Conservation (phyloP, 1,140 invertebrate species). For the Oryzaephilus surinamensis region DNA sequence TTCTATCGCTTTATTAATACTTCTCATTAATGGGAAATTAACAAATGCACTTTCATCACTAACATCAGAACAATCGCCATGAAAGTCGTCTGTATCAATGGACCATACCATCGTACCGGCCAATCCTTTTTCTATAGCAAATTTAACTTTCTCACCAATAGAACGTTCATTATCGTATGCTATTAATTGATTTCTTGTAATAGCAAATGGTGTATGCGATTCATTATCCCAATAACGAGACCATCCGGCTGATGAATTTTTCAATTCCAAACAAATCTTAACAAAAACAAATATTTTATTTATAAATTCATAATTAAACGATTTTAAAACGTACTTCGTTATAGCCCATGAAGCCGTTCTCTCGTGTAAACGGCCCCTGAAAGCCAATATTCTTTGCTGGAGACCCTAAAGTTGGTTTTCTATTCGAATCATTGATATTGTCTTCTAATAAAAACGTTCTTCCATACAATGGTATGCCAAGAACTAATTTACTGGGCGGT, state of each 20-base stretch:
- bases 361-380: constrained; percentile 63
- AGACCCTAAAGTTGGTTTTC: constrained; percentile 39
- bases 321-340: constrained; percentile 54
- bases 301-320: neutral
- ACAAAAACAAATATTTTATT: constrained; percentile 15
- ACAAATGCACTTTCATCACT: constrained; percentile 39
- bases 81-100: constrained; percentile 67
- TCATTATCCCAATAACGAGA: constrained; percentile 48
- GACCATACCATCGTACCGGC: constrained; percentile 80
- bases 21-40: constrained; percentile 45
- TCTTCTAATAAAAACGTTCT: constrained; percentile 56
- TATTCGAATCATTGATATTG: constrained; percentile 21
- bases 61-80: constrained; percentile 46
- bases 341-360: constrained; percentile 78
- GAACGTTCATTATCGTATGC: constrained; percentile 53
- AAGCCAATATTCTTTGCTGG: constrained; percentile 47
- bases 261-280: constrained; percentile 54
- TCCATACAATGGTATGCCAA: constrained; percentile 78
- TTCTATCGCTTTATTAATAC: constrained; percentile 48
- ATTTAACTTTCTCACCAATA: constrained; percentile 52
- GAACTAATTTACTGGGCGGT: constrained; percentile 60
- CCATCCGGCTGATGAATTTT: constrained; percentile 41
- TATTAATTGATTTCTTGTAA: constrained; percentile 46
- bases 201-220: constrained; percentile 47
- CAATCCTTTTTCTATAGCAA: constrained; percentile 50